phyloP scores from a whole-genome alignment of 2,797 vertebrate species.

The Merluccius polli region DNA sequence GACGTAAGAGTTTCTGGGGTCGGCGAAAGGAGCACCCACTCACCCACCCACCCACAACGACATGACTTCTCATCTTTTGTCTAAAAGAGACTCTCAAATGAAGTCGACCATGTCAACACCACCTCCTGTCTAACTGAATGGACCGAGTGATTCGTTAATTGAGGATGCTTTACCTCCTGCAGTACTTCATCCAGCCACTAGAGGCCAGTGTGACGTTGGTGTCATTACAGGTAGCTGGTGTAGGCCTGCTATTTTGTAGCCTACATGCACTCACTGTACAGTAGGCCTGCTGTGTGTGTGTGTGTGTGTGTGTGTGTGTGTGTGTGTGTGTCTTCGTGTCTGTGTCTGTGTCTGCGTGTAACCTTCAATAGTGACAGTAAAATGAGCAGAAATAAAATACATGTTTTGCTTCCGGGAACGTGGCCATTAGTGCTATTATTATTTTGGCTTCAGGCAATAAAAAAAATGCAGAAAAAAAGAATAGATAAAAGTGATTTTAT shows the following conservation, averaged over 20 bases:
- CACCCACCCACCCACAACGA: not conserved
- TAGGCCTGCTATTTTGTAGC: not conserved
- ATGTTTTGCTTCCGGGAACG: not conserved
- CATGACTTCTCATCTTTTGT: too few relatives aligned
- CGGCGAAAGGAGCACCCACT: conserved; percentile 24
- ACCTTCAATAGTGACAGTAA: conserved; percentile 23
- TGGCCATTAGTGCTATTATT: not conserved
- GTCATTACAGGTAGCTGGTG: conserved; percentile 33
- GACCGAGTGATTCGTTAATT: not conserved
- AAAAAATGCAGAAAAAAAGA: not conserved
- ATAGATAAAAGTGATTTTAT: conserved; percentile 10
- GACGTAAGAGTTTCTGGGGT: conserved; percentile 31
- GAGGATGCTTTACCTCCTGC: conserved; percentile 18
- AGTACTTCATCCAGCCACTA: conserved; percentile 45
- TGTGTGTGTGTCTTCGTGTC: not conserved
- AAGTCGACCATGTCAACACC: not conserved
- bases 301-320: not conserved
- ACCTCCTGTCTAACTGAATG: not conserved
- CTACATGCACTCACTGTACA: not conserved
- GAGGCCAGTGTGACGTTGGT: conserved; percentile 59
- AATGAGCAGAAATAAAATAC: conserved; percentile 6
- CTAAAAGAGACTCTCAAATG: too few relatives aligned
- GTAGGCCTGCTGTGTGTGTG: not conserved
- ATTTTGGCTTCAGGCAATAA: not conserved
- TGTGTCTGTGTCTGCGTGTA: too few relatives aligned